Evolutionary conservation across 2,888 invertebrate genomes (phyloP).

Genomic region (Actias luna): DNA sequence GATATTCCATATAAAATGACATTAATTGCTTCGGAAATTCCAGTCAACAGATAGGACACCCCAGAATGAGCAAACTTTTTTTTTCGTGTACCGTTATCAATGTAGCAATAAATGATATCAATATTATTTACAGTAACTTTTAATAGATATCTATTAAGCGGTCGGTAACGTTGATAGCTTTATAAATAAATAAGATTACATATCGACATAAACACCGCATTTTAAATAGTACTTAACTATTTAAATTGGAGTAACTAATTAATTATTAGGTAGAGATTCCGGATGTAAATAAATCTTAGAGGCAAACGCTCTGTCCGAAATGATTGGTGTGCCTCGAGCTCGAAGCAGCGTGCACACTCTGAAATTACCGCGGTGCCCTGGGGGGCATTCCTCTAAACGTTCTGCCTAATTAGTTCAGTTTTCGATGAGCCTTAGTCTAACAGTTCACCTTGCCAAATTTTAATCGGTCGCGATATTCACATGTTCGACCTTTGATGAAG

Average conservation of each 20-base stretch:
- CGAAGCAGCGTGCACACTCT: conserved; percentile 46
- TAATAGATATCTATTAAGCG: neutral
- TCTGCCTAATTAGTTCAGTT: conserved; percentile 68
- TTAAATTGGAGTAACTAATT: conserved; percentile 1
- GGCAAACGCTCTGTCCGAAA: conserved; percentile 55
- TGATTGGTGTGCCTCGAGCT: conserved; percentile 43
- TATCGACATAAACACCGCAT: neutral
- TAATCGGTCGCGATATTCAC: conserved; percentile 46
- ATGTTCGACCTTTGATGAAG: conserved; percentile 61
- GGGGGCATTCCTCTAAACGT: conserved; percentile 67
- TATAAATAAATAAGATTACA: neutral
- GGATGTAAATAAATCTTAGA: conserved; percentile 72
- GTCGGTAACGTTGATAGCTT: neutral
- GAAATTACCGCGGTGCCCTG: conserved; percentile 65
- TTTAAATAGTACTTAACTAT: conserved; percentile 1
- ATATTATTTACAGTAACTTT: neutral
- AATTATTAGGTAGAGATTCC: conserved; percentile 51
- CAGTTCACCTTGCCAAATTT: conserved; percentile 71
- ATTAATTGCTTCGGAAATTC: neutral
- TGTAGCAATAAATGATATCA: neutral
- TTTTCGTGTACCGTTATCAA: neutral
- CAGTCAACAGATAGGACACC: neutral
- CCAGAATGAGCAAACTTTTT: neutral
- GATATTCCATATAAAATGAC: too few species aligned
- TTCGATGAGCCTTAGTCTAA: conserved; percentile 77